phyloP scores from a whole-genome alignment of 2,888 invertebrate species.

The Pyrochroa serraticornis region DNA sequence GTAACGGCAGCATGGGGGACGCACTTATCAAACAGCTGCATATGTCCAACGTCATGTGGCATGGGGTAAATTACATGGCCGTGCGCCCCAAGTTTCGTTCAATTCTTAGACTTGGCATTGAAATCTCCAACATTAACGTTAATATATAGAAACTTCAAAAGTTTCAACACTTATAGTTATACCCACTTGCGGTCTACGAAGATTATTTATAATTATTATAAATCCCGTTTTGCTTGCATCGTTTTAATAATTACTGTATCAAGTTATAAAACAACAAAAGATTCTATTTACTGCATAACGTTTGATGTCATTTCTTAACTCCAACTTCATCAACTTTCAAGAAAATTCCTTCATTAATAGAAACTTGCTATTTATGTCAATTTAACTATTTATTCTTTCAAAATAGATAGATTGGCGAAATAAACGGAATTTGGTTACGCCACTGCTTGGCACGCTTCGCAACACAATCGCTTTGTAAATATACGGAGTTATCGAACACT shows the following conservation, averaged over 20 bases:
- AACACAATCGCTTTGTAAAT: conserved; percentile 20
- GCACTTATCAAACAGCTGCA: conserved; percentile 52
- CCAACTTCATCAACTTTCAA: too few relatives aligned
- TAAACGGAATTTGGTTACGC: conserved; percentile 23
- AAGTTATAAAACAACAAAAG: too few relatives aligned
- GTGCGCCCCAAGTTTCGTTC: conserved; percentile 30
- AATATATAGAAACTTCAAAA: too few relatives aligned
- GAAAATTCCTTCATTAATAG: too few relatives aligned
- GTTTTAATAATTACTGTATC: too few relatives aligned
- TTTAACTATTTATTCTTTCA: background rate
- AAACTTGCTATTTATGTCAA: background rate
- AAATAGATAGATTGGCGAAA: background rate
- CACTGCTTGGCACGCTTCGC: conserved; percentile 39
- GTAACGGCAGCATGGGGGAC: conserved; percentile 51
- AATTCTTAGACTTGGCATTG: conserved; percentile 1
- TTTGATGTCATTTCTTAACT: too few relatives aligned
- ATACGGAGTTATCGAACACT: conserved; percentile 3
- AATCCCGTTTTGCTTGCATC: too few relatives aligned
- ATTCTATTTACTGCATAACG: too few relatives aligned
- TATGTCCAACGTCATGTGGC: conserved; percentile 55
- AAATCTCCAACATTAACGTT: background rate
- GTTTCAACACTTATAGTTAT: too few relatives aligned
- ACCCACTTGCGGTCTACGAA: too few relatives aligned
- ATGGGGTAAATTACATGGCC: conserved; percentile 57
- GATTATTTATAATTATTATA: too few relatives aligned